Evolutionary conservation across 2,888 invertebrate genomes (phyloP).

Genomic region (Macaria notata): DNA sequence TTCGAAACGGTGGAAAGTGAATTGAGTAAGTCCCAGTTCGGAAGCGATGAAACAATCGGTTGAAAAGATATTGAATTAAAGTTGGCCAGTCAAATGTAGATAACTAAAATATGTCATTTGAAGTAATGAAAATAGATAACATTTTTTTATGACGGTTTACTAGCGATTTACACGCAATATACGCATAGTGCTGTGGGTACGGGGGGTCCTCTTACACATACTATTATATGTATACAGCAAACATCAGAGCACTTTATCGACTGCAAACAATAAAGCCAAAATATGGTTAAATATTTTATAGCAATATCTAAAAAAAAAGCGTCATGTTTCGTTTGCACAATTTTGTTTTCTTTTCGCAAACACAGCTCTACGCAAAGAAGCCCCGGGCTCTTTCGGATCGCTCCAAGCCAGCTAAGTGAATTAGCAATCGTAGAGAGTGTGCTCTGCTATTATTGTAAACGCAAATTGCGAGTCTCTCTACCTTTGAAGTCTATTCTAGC

Average conservation of each 20-base stretch:
- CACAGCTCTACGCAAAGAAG: conserved; percentile 5
- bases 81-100: no score
- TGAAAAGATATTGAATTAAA: no score
- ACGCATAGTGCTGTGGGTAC: no score
- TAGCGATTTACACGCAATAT: no score
- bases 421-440: conserved; percentile 16
- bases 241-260: neutral
- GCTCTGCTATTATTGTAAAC: conserved; percentile 12
- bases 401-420: conserved; percentile 12
- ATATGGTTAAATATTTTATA: neutral
- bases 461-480: conserved; percentile 10
- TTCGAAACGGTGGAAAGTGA: conserved; percentile 25
- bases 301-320: no score
- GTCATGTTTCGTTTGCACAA: neutral
- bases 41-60: conserved; percentile 1
- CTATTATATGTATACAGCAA: neutral
- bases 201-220: no score
- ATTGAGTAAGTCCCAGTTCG: conserved; percentile 14
- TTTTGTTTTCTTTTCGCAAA: conserved; percentile 9
- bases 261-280: no score
- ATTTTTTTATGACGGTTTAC: no score
- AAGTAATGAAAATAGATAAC: no score
- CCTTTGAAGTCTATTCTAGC: conserved; percentile 1
- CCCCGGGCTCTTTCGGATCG: conserved; percentile 5
- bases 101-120: no score